These are phyloP conservation scores for Phrynocephalus versicolor DNA, from an alignment of 2,113 vertebrate genomes.

Conservation along the genomic window DNA sequence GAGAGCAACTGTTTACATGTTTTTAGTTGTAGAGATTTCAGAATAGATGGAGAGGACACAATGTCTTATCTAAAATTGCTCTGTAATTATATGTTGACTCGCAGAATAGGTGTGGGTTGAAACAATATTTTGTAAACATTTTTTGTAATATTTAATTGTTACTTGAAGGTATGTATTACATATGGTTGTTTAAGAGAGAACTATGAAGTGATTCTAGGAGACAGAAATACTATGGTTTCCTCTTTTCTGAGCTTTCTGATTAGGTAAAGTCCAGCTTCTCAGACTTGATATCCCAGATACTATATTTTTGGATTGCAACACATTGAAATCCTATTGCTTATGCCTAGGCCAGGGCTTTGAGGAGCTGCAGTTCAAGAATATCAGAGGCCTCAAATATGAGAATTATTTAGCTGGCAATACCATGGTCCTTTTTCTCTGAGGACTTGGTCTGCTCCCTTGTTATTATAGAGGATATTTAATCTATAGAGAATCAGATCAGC, in stretches of 20 bases:
- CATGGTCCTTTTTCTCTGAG: background rate
- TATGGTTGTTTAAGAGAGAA: background rate
- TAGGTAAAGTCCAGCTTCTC: no score
- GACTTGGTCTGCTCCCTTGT: background rate
- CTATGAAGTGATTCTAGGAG: background rate
- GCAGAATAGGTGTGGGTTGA: background rate
- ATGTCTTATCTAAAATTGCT: background rate
- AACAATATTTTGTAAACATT: background rate
- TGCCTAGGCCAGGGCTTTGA: no score
- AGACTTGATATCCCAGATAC: no score
- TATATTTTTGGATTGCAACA: no score
- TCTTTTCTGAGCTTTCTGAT: background rate
- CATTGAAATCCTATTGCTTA: no score
- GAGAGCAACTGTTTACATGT: background rate
- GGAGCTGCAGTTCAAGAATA: no score
- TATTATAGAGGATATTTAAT: background rate
- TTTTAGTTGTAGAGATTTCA: background rate
- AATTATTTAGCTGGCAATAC: no score
- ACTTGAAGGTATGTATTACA: background rate
- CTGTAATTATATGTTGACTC: background rate
- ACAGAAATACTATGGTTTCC: background rate
- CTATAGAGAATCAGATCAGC: background rate
- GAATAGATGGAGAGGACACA: background rate
- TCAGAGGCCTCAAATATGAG: no score
- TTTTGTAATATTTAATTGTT: background rate